Base-by-base conservation (phyloP, 2,888 invertebrate genomes). In the Heliconius aoede region DNA sequence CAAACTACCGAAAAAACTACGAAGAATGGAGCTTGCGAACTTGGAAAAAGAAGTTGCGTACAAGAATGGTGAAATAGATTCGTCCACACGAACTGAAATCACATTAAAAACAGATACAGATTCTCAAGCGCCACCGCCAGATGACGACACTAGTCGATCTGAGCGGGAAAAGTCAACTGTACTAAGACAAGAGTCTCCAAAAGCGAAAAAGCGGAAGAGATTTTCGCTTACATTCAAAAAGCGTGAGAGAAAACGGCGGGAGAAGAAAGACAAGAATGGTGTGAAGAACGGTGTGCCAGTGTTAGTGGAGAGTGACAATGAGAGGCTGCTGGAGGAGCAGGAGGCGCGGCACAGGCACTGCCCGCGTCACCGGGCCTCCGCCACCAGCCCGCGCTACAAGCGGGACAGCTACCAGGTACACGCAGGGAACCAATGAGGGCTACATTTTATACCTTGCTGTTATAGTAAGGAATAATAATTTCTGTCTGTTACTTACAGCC, bases 361-460 rank as follows among this genome's bases (percentile, higher is more conserved):
- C 83, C 88, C 85, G 74, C 85, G 92, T 68, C 92, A 93, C 67
- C 86, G 87, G 46, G 73, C 78, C 75, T 4, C 64, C 94, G 81
- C 82, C 92, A 93, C 13, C 79, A 91, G 86, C 91, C 93, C 94
- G 90, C 92, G 94, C 60, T 94, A 92, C 84, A 94, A 94, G 90
- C 93, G 94, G 90, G 95, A 95, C 84, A 95, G 95, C 82, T 95
- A 94, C 85, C 95, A 95, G 94, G 95, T 95, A 88, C 78, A 79
- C 75, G 72, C 73, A 60, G 76, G 82, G 67, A 26, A n/a, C 30
- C n/a, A 28, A 30, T 51, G 55, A 71, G 28, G 71, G 32, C 24
- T 58, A 21, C 40, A 21, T 18, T 60, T 36, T 60, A 24, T 18
- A 60, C 24, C 58, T 64, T 46, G 11, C 4, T 55, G 1, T n/a